Evolutionary conservation across 2,797 vertebrate species (phyloP), one percentile per base, ranked within the genome.

Genomic region (Pangasius macronema): DNA sequence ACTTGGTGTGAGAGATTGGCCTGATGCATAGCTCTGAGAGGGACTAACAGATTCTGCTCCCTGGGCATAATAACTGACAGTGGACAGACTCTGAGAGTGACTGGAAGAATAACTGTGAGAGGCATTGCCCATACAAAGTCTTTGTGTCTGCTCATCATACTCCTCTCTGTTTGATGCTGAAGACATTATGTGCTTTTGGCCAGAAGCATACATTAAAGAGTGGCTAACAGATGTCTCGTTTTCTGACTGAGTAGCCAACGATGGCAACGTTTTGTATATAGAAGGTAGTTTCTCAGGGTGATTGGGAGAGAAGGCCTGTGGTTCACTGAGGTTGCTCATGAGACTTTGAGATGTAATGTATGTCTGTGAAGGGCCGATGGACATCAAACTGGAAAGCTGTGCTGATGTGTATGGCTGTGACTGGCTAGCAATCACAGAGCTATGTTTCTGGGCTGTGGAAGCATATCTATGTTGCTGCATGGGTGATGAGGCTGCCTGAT

Each of bases 341-440:
- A 96, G 93, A 85, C 93, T 96, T 90, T 96, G 96, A 87, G 96
- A 95, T 67, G 96, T 94, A 90, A 96, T 95, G 53, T 98, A 99
- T 81, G 95, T 96, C 93, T 98, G 98, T 76, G 98, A 96, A 84
- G 98, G 95, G 94, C 95, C 97, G 90, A 95, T 96, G 0, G 98
- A 97, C 93, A 99, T 94, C 70, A 99, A 94, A 91, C 95, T 97
- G 76, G 98, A 96, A 70, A 99, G 95, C 92, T 98, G 97, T 83
- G 96, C 95, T 89, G 97, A 96, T 89, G 96, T 96, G 91, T 97
- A 97, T 72, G 96, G 94, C 93, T 97, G 96, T 92, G 96, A 94
- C 95, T 99, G 98, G 93, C 97, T 97, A 70, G 97, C 96, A 92
- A 98, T 97, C 89, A 98, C 97, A 39, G 97, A 97, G 93, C 96